Conservation (phyloP, 1,140 invertebrate species). For the Anadara kagoshimensis region DNA sequence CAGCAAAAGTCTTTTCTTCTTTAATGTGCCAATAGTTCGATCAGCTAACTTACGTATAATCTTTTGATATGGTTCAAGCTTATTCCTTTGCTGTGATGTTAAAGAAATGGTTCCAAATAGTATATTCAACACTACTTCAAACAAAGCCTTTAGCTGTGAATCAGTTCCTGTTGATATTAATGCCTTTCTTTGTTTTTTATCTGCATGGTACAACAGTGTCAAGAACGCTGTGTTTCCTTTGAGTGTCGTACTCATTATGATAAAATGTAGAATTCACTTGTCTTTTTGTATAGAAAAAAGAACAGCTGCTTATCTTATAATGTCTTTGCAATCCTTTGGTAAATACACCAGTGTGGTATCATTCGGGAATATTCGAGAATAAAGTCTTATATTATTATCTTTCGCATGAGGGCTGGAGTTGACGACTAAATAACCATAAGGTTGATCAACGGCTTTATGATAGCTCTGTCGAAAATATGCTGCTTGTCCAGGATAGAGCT, state of each 20-base stretch:
- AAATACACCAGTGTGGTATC: constrained; percentile 23
- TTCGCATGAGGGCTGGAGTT: not conserved
- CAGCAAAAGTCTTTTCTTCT: constrained; percentile 19
- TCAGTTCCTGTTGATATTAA: constrained; percentile 11
- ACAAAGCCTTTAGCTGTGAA: constrained; percentile 14
- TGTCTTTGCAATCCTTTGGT: not conserved
- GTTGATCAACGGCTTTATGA: constrained; percentile 9
- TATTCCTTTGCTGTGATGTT: not conserved
- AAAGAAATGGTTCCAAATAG: constrained; percentile 2
- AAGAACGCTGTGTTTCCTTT: constrained; percentile 3
- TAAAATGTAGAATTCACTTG: not conserved
- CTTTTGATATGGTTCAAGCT: constrained; percentile 14
- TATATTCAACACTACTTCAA: constrained; percentile 23
- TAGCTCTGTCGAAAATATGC: constrained; percentile 26
- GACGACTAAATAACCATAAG: constrained; percentile 25
- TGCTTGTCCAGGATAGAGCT: constrained; percentile 25
- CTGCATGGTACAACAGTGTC: not conserved
- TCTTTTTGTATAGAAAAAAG: not conserved
- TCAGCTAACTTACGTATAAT: constrained; percentile 19
- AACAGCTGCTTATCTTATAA: no score
- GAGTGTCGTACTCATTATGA: constrained; percentile 18
- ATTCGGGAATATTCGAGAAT: constrained; percentile 14
- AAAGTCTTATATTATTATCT: constrained; percentile 14
- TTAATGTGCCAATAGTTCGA: not conserved
- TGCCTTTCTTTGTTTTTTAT: constrained; percentile 11